Base-by-base conservation (phyloP, 2,888 invertebrate species). In the Cecidostiba fungosa region DNA sequence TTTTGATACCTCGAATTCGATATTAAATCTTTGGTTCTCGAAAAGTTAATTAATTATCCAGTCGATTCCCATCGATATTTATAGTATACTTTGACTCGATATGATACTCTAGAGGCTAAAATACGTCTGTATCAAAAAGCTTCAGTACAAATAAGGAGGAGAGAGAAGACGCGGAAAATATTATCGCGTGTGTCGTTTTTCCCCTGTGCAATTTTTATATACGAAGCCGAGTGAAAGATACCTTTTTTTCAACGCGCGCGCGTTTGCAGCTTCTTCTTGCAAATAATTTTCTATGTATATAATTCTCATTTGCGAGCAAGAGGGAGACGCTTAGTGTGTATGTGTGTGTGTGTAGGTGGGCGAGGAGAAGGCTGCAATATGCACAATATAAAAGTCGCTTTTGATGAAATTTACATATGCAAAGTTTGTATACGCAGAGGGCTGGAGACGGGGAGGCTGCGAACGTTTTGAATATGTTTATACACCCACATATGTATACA, bases 341-440 rank as follows among this genome's bases (percentile, higher is more conserved):
- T n/a, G n/a, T n/a, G 54, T n/a, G n/a, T n/a, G 54, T n/a, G 54
- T n/a, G 54, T n/a, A n/a, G 4, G 19, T 4, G 59, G 5, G 23
- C 23, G 8, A 8, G 26, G 23, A 26, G 12, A 14, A 62, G 14
- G 12, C n/a, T 59, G 59, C 36, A 50, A 43, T 78, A 69, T 39
- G 10, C 10, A 36, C 29, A 26, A 32, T 29, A n/a, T 26, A 78
- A 78, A 73, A 43, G 29, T 43, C 59, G 2, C 3, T 29, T n/a
- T n/a, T n/a, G 43, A 62, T 59, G 59, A 80, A 72, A 81, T 81
- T 81, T 73, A 81, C 73, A 72, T 73, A 81, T 32, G 59, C 62
- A 73, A 72, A 81, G 43, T 81, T 81, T 74, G 62, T 29, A 43
- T 73, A 32, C 29, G 50, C 43, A 39, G 4, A 79, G 39, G 16